phyloP scores from a whole-genome alignment of 1,140 invertebrate genomes.

The Hypothenemus hampei region DNA sequence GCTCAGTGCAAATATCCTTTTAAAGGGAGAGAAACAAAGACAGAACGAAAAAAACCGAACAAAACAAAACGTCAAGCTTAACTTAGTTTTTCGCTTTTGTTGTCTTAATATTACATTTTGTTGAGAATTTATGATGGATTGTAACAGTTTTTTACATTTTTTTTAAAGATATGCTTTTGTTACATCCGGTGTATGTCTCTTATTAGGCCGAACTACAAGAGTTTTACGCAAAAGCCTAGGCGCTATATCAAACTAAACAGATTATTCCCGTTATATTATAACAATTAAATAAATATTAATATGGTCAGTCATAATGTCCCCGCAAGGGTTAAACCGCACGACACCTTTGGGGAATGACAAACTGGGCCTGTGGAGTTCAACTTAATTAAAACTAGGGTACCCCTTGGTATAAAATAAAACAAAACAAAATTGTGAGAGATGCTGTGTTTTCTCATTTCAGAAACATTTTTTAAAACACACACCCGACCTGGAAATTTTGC shows the following conservation, averaged over 20 bases:
- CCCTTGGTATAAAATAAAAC: slow-evolving; percentile 12
- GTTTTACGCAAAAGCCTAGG: too few species aligned
- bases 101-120: slow-evolving; percentile 9
- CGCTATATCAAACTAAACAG: not conserved
- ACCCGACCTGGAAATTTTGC: slow-evolving; percentile 3
- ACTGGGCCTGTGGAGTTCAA: slow-evolving; percentile 10
- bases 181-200: too few species aligned
- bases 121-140: slow-evolving; percentile 10
- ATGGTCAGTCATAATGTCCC: too few species aligned
- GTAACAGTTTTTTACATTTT: not conserved
- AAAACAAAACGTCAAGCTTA: slow-evolving; percentile 6
- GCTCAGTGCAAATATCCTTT: slow-evolving; percentile 11
- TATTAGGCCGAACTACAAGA: too few species aligned
- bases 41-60: too few species aligned
- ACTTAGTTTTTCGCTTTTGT: slow-evolving; percentile 14
- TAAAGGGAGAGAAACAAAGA: too few species aligned
- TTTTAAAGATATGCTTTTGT: too few species aligned
- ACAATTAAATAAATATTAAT: too few species aligned
- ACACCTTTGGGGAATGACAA: not conserved
- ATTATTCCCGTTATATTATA: too few species aligned
- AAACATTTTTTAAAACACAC: slow-evolving; percentile 20
- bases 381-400: slow-evolving; percentile 23
- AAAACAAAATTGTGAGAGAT: too few species aligned
- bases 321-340: not conserved
- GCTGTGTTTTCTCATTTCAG: slow-evolving; percentile 12